Conservation (phyloP, 2,797 vertebrate genomes). For the Cossypha heuglini region DNA sequence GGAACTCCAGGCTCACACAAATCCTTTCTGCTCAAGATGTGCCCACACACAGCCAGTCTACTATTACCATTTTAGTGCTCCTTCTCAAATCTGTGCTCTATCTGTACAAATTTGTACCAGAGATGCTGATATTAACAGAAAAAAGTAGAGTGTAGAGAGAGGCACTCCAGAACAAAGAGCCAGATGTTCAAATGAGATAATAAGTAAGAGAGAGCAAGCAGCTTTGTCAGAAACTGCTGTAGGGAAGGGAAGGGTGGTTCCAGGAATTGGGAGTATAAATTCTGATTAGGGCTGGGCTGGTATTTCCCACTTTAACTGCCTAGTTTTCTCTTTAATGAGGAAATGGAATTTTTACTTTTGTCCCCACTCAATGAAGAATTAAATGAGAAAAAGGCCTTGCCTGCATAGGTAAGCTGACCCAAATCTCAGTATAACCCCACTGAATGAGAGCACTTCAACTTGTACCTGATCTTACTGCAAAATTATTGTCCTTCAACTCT, state of each 20-base stretch:
- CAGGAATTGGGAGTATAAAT: slow-evolving; percentile 55
- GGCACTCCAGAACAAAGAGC: background rate
- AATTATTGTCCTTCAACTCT: background rate
- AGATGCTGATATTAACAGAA: background rate
- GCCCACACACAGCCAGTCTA: background rate
- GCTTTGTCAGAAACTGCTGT: slow-evolving; percentile 55
- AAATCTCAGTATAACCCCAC: background rate
- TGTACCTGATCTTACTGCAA: background rate
- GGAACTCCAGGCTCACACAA: background rate
- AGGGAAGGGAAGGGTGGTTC: slow-evolving; percentile 69
- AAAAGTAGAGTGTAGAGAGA: background rate
- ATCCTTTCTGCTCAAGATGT: background rate
- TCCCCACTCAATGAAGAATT: background rate
- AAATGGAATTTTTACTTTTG: slow-evolving; percentile 40
- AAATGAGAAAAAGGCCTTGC: background rate
- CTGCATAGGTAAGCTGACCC: background rate
- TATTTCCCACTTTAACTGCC: slow-evolving; percentile 66
- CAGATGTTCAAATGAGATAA: slow-evolving; percentile 36
- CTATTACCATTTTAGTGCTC: background rate
- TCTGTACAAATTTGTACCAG: background rate
- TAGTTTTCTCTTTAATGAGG: slow-evolving; percentile 41
- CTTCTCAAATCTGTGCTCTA: background rate
- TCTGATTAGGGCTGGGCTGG: slow-evolving; percentile 64
- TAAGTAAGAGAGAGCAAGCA: background rate
- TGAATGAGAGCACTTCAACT: background rate